These are phyloP conservation scores for Cyprinodon diabolis DNA, from an alignment of 2,797 vertebrate genomes.

Conservation along the genomic window DNA sequence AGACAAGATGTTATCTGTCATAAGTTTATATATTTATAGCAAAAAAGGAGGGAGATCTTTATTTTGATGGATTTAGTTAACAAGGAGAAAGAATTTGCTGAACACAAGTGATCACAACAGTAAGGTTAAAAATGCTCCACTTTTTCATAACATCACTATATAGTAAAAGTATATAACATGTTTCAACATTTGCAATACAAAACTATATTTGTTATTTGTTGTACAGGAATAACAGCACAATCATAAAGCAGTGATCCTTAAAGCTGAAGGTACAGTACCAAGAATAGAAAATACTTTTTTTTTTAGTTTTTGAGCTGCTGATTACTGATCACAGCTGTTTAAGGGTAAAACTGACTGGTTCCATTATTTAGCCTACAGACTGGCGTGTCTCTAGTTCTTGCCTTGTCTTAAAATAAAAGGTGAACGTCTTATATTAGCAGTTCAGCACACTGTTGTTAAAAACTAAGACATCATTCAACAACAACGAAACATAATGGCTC, in stretches of 20 bases:
- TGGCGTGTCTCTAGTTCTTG: conserved; percentile 26
- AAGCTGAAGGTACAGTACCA: not conserved
- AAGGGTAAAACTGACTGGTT: not conserved
- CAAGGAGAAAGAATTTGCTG: not conserved
- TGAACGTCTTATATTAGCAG: conserved; percentile 41
- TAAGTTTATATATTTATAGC: not conserved
- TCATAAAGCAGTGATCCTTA: too few species aligned
- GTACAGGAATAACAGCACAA: not conserved
- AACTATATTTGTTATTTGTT: conserved; percentile 2
- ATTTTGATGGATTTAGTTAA: not conserved
- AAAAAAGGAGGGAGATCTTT: not conserved
- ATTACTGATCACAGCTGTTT: not conserved
- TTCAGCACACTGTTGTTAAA: conserved; percentile 23
- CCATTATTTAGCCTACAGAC: not conserved
- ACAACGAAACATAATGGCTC: conserved; percentile 38
- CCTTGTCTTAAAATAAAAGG: conserved; percentile 36
- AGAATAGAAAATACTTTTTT: not conserved
- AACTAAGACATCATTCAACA: conserved; percentile 33
- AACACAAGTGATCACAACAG: not conserved
- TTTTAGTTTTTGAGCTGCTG: not conserved
- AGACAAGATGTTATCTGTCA: not conserved
- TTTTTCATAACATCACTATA: not conserved
- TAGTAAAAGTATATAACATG: not conserved
- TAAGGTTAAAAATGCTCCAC: not conserved
- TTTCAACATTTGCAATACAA: not conserved